Conservation (phyloP, 2,113 vertebrate species). For the Pseudonaja textilis region DNA sequence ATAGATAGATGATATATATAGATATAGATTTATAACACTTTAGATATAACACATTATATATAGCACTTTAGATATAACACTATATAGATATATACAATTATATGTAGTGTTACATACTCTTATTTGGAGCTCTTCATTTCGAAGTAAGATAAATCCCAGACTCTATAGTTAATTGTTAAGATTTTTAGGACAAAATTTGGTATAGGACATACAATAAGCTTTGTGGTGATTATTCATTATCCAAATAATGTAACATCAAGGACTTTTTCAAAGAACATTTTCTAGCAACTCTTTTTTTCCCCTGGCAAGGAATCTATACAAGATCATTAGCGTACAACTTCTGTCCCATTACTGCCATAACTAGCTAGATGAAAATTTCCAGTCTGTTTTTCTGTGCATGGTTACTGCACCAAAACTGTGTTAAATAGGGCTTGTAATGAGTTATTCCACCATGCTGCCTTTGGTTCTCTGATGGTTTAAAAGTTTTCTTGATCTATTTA, state of each 20-base stretch:
- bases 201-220: background rate
- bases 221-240: background rate
- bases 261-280: conserved; percentile 16
- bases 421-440: conserved; percentile 40
- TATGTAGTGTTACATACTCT: too few species aligned
- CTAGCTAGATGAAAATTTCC: conserved; percentile 20
- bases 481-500: background rate
- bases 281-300: background rate
- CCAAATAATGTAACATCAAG: conserved; percentile 28
- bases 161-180: background rate
- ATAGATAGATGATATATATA: too few species aligned
- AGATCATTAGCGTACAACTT: background rate
- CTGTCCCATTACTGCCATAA: background rate
- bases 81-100: too few species aligned
- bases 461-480: conserved; percentile 9
- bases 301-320: conserved; percentile 1
- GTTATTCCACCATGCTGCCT: conserved; percentile 24
- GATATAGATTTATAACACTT: too few species aligned
- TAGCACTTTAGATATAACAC: too few species aligned
- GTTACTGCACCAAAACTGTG: conserved; percentile 21
- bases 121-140: background rate
- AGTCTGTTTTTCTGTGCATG: conserved; percentile 28
- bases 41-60: too few species aligned
- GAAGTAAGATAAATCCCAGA: background rate
- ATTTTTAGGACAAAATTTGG: background rate